Base-by-base conservation (phyloP, 2,113 vertebrate species). In the Chrysochloris asiatica region DNA sequence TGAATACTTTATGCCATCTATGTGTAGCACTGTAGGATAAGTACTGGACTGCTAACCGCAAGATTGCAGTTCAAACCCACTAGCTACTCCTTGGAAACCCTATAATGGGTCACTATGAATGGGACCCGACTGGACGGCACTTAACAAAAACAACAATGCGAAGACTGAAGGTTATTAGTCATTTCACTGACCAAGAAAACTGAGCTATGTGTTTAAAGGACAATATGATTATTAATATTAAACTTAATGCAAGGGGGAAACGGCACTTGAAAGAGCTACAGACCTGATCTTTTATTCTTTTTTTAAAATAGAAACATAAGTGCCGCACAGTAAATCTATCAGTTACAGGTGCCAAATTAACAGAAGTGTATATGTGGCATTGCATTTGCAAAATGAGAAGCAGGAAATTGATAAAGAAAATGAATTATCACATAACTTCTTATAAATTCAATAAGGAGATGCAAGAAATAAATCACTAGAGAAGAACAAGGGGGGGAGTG, bases 321-420 rank as follows among this genome's bases (percentile, higher is more conserved):
- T 7, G 28, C 6, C 36, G 47, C 81, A 69, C 19, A 63, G 73
- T 93, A 89, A 89, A 93, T 92, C 81, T 90, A 45, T 89, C 77
- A 67, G 56, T 81, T 94, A 61, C 43, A 69, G 63, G 36, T 80
- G 41, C 75, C 76, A 82, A 78, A 83, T 90, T 93, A 83, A 81
- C 63, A 73, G 80, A 92, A 61, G 48, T 86, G 52, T 17, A 4
- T 65, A 52, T 19, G 8, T 54, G 28, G n/a, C 38, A 16, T 41
- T 69, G 84, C 72, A 82, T 94, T 89, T 94, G 21, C n/a, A 84
- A 92, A 93, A 78, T 47, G 63, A 93, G 48, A 81, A 89, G 21
- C 10, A 72, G 33, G 28, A 81, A 81, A 83, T 8, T 78, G 59
- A 93, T 73, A 86, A 67, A 79, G 47, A 76, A 82, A 95, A 77